These are phyloP conservation scores for Trogon surrucura DNA, from an alignment of 2,113 vertebrate species.

Conservation along the genomic window DNA sequence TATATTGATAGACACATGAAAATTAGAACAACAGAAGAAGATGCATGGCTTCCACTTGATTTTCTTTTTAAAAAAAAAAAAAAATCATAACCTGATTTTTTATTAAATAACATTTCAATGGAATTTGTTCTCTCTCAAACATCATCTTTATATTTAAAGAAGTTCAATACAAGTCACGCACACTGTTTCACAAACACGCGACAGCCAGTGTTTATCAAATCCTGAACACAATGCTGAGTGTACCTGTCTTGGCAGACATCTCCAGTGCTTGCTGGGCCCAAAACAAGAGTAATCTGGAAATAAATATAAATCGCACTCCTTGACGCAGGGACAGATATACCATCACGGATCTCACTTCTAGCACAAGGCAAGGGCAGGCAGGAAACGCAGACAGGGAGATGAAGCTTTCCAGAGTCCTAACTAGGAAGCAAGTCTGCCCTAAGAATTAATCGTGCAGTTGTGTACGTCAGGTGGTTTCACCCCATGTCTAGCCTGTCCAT, in stretches of 20 bases:
- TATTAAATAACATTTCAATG: neutral
- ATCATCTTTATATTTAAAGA: neutral
- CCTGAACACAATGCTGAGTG: accelerated
- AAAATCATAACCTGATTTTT: accelerated
- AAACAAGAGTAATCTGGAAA: neutral
- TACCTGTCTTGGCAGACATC: neutral
- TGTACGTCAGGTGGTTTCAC: neutral
- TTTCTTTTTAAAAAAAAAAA: neutral
- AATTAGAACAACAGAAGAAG: neutral
- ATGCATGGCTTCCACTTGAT: neutral
- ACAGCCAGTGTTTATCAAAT: neutral
- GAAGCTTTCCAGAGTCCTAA: neutral
- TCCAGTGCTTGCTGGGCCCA: neutral
- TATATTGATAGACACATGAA: neutral
- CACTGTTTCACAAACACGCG: neutral
- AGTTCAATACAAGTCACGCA: neutral
- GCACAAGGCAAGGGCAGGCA: neutral
- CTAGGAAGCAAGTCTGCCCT: neutral
- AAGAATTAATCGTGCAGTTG: neutral
- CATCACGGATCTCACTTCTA: neutral
- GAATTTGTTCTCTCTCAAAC: neutral
- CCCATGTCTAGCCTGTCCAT: accelerated
- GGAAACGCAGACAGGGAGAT: neutral
- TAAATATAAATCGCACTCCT: neutral
- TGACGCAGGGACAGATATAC: neutral